phyloP scores from a whole-genome alignment of 1,140 invertebrate species.

The Diorhabda sublineata region DNA sequence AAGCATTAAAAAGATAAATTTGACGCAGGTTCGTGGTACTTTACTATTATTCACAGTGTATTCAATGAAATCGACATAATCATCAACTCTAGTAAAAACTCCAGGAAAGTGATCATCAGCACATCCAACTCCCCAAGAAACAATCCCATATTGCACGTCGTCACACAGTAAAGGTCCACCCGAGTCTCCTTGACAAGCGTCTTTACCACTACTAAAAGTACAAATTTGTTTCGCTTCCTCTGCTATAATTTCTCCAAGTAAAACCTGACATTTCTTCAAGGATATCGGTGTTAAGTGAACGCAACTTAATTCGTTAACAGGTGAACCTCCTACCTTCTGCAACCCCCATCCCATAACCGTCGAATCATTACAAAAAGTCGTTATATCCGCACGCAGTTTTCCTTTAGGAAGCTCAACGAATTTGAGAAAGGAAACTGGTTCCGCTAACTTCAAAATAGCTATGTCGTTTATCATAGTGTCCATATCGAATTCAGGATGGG shows the following conservation, averaged over 20 bases:
- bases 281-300: slow-evolving; percentile 9
- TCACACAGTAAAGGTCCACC: slow-evolving; percentile 54
- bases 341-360: slow-evolving; percentile 24
- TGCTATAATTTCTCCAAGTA: neutral
- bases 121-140: slow-evolving; percentile 51
- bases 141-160: slow-evolving; percentile 46
- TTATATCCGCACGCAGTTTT: neutral
- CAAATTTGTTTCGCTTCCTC: neutral
- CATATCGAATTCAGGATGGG: slow-evolving; percentile 5
- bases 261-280: slow-evolving; percentile 7
- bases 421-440: slow-evolving; percentile 5
- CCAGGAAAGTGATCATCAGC: slow-evolving; percentile 40
- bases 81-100: slow-evolving; percentile 44
- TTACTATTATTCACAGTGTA: slow-evolving; percentile 10
- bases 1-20: too few relatives aligned
- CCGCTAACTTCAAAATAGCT: slow-evolving; percentile 11
- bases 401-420: slow-evolving; percentile 14
- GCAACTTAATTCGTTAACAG: slow-evolving; percentile 18
- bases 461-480: slow-evolving; percentile 17
- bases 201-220: slow-evolving; percentile 15
- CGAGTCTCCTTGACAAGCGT: slow-evolving; percentile 47
- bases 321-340: neutral
- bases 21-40: too few relatives aligned
- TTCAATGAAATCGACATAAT: slow-evolving; percentile 40
- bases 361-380: slow-evolving; percentile 7